Evolutionary conservation across 2,113 vertebrate species (phyloP), one percentile per base, ranked within the genome.

Genomic region (Lycocorax pyrrhopterus): DNA sequence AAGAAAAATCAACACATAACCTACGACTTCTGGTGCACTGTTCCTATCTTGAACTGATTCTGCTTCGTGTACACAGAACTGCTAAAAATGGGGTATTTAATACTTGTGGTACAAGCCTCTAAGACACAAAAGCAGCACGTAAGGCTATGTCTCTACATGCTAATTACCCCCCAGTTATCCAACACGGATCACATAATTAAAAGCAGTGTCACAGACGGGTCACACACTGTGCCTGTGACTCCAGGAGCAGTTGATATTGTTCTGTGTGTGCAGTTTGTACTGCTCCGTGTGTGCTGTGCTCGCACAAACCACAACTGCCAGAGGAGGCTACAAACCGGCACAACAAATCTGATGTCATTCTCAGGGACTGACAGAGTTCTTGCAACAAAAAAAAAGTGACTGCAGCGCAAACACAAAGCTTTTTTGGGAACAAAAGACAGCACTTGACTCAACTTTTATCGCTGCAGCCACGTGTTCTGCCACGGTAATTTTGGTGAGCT

Each of bases 21-120:
- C 51, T 56, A 82, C 77, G 30, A 95, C 93, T 96, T 97, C 87
- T 26, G 82, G 81, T 96, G 97, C 96, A 96, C 80, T 96, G 94
- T 95, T 96, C 84, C 35, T 23, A 18, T 96, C 69, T 77, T 93
- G 85, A 96, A 80, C 64, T n/a, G 53, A 66, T 29, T 76, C 64
- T 89, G 73, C 88, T 96, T 19, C 76, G 51, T 66, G 68, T 68
- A 94, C 79, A 51, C 14, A 79, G 75, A 87, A 13, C 71, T 37
- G 71, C 58, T 73, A 83, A 79, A 97, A 95, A 94, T 47, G 74
- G 47, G 33, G 14, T 87, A 32, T 96, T 86, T 79, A 77, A 62
- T 89, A 91, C 77, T 96, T 84, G 82, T 94, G 84, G 27, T 29
- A 84, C 12, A 94, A 91, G 67, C 33, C 26, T 60, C 19, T 35